Conservation (phyloP, 2,888 invertebrate genomes). For the Sarcophaga caerulescens region DNA sequence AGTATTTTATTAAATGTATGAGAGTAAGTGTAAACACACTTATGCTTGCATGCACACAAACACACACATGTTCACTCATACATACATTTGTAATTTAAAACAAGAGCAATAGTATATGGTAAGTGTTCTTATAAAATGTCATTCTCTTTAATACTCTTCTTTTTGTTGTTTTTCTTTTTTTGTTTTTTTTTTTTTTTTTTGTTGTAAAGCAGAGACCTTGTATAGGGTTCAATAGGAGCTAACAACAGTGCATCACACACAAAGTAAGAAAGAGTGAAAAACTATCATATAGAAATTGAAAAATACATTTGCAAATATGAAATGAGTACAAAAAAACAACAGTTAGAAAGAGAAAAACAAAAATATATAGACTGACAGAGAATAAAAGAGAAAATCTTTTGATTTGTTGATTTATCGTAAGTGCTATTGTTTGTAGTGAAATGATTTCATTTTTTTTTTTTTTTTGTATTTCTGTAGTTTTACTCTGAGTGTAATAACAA, state of each 20-base stretch:
- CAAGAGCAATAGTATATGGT: neutral
- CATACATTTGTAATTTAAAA: neutral
- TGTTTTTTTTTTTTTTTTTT: neutral
- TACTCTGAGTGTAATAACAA: slow-evolving; percentile 51
- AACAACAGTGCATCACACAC: neutral
- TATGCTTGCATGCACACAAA: neutral
- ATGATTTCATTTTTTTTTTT: neutral
- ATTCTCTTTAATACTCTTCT: neutral
- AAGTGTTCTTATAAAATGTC: neutral
- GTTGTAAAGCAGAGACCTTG: neutral
- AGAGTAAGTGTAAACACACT: neutral
- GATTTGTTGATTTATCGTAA: slow-evolving; percentile 50
- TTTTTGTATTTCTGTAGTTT: neutral
- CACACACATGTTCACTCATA: neutral
- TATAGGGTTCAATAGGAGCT: neutral
- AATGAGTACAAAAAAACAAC: neutral
- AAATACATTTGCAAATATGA: neutral
- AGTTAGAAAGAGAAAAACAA: slow-evolving; percentile 1
- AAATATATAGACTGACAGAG: slow-evolving; percentile 8
- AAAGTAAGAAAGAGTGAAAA: neutral
- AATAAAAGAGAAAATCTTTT: slow-evolving; percentile 22
- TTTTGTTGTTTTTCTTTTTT: neutral
- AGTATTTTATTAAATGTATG: neutral
- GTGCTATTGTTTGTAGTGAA: slow-evolving; percentile 36
- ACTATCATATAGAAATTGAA: neutral